A percentile compares a stretch with the other conserved stretches of the same genome.
These are phyloP conservation scores for Drosophila neutralis DNA, from an alignment of 2,888 invertebrate species.

Conservation along the genomic window DNA sequence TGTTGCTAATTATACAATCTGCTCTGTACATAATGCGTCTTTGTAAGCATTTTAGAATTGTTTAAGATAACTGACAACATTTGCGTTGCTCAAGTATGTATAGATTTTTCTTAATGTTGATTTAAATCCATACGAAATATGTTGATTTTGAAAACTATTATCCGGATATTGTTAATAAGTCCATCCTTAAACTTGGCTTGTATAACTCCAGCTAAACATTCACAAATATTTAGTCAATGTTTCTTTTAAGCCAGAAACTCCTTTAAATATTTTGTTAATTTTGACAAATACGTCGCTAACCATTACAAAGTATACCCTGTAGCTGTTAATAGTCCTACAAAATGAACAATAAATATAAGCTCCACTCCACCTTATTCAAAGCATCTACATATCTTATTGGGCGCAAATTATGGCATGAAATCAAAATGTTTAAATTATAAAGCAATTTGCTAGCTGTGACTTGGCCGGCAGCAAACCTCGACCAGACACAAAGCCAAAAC, in stretches of 20 bases:
- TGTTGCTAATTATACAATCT: constrained; percentile 48
- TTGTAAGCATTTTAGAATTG: constrained; percentile 20
- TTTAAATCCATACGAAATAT: background rate
- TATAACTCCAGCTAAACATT: background rate
- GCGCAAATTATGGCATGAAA: constrained; percentile 4
- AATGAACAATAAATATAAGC: background rate
- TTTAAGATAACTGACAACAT: background rate
- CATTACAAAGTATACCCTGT: background rate
- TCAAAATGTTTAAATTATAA: constrained; percentile 43
- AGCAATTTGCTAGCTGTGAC: constrained; percentile 38
- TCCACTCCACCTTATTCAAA: background rate
- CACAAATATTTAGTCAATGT: background rate
- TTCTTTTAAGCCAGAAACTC: background rate
- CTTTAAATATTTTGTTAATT: background rate
- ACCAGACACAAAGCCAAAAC: constrained; percentile 29
- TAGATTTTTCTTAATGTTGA: background rate
- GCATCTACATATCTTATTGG: background rate
- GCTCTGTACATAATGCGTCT: constrained; percentile 25
- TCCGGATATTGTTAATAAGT: background rate
- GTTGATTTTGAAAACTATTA: background rate
- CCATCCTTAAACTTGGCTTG: background rate
- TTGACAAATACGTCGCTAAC: background rate
- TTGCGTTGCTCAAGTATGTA: background rate
- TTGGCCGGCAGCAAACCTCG: constrained; percentile 15
- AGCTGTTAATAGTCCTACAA: background rate